Evolutionary conservation across 2,797 vertebrate species (phyloP), one percentile per base, ranked within the genome.

Genomic region (Sebastolobus alascanus): DNA sequence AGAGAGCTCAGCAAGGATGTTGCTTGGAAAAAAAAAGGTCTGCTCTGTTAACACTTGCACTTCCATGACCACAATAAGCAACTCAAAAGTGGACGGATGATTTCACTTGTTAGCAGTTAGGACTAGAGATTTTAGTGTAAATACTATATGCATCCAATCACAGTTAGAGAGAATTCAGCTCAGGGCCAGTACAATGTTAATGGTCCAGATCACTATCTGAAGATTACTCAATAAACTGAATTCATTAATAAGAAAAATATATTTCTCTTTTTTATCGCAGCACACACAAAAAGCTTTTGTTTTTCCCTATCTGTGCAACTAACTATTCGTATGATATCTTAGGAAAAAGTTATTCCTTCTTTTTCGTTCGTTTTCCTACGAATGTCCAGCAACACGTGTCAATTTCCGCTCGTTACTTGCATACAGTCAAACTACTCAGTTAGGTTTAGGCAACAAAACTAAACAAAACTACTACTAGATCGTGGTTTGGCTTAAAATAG

Each of bases 1-100:
- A 63, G 37, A 52, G 56, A 84, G 84, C 59, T 60, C 40, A 54
- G 50, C 5, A 31, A 46, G 18, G n/a, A 63, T 14, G 43, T 33
- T 55, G 0, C 33, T 8, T 38, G 2, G 14, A 13, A 13, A 18
- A n/a, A 10, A 20, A 12, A 25, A 35, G 5, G 6, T 58, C 2
- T 58, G 46, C 27, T 33, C 31, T 52, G 33, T 35, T 76, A 2
- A 1, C 7, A 31, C 54, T 59, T 14, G 12, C 8, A 5, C 29
- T 38, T 31, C 54, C 3, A 31, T 31, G 72, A 52, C 63, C 3
- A 61, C n/a, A 68, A 7, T 6, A 61, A 37, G 16, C 8, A 27
- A 27, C 8, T 25, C 5, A 73, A 40, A 40, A 31, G 40, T 2
- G 2, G 33, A 68, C 12, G 11, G 33, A 59, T 52, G 50, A 8